Conservation (phyloP, 2,113 vertebrate genomes). For the Regulus satrapa region DNA sequence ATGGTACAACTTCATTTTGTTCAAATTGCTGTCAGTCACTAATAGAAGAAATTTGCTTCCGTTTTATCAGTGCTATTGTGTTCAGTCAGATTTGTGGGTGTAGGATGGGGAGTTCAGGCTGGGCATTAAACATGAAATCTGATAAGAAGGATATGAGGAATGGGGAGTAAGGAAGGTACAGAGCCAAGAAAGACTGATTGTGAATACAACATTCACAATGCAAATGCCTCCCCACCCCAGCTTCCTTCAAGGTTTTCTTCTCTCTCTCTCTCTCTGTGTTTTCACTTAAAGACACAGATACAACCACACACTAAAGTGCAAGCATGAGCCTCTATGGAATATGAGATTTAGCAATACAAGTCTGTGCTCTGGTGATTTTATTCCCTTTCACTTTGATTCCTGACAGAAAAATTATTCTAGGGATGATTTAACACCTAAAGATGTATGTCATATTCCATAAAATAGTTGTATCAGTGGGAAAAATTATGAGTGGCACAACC, state of each 20-base stretch:
- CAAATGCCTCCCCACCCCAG: conserved; percentile 54
- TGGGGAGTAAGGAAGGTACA: conserved; percentile 71
- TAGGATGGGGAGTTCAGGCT: conserved; percentile 49
- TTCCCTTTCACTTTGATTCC: conserved; percentile 67
- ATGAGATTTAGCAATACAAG: conserved; percentile 46
- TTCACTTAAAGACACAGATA: conserved; percentile 32
- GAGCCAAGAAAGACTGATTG: conserved; percentile 72
- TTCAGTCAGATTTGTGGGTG: conserved; percentile 69
- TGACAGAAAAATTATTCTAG: conserved; percentile 70
- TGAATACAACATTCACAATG: conserved; percentile 70
- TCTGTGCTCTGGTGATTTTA: conserved; percentile 58
- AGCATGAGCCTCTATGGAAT: not conserved
- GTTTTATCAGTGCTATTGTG: conserved; percentile 89
- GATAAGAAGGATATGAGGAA: conserved; percentile 87
- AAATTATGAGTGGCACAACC: conserved; percentile 55
- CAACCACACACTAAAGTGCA: not conserved
- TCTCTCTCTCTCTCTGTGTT: not conserved
- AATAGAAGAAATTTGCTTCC: conserved; percentile 91
- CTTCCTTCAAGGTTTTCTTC: not conserved
- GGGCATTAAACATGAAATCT: conserved; percentile 83
- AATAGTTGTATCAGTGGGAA: conserved; percentile 27
- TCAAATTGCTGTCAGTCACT: conserved; percentile 92
- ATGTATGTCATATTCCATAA: conserved; percentile 56
- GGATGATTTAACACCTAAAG: conserved; percentile 66
- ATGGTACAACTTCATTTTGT: conserved; percentile 94